phyloP scores from a whole-genome alignment of 2,113 vertebrate species.

The Mesembrinibis cayennensis region DNA sequence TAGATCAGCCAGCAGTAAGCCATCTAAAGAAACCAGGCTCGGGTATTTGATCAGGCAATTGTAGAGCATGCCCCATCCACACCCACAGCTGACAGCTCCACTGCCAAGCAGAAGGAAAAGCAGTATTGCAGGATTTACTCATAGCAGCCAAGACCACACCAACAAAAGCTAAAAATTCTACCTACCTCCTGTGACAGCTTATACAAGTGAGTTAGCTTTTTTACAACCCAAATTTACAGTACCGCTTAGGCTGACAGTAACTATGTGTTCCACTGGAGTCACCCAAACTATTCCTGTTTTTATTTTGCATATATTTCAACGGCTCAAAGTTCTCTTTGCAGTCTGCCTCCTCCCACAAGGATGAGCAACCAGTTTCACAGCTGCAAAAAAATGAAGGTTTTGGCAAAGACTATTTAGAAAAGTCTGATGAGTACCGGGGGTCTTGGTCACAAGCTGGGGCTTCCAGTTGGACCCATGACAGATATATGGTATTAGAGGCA shows the following conservation, averaged over 20 bases:
- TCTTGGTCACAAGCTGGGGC: background rate
- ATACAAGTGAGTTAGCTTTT: background rate
- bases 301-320: background rate
- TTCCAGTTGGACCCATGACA: background rate
- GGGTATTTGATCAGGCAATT: background rate
- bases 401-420: background rate
- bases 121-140: background rate
- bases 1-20: background rate
- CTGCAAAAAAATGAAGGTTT: background rate
- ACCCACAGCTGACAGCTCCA: background rate
- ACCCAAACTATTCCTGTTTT: background rate
- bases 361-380: background rate
- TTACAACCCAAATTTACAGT: background rate
- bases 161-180: background rate
- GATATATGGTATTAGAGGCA: background rate
- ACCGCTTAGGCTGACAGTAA: background rate
- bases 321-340: background rate
- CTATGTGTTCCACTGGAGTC: background rate
- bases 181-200: background rate
- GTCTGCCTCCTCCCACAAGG: background rate
- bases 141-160: background rate
- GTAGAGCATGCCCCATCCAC: background rate
- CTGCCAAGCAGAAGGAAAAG: background rate
- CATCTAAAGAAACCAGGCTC: background rate
- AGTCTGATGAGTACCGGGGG: background rate